Evolutionary conservation across 2,888 invertebrate species (phyloP).

Genomic region (Polymixis flavicincta): DNA sequence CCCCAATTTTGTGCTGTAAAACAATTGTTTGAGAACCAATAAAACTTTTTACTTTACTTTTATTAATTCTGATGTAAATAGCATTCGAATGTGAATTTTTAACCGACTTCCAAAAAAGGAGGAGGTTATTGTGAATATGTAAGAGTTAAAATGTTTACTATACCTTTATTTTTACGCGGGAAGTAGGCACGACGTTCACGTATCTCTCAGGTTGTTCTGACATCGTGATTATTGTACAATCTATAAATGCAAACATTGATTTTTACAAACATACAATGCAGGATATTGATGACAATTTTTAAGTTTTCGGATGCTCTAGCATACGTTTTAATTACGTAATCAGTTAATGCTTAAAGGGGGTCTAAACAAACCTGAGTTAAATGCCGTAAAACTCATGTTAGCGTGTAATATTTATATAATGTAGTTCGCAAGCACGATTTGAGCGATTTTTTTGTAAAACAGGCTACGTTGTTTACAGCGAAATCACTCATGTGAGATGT

Average conservation of each 20-base stretch:
- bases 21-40: too few relatives aligned
- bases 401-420: not conserved
- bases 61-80: not conserved
- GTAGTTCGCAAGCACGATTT: not conserved
- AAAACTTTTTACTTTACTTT: too few relatives aligned
- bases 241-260: conserved; percentile 29
- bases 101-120: too few relatives aligned
- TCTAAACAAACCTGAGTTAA: not conserved
- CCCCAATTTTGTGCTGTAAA: too few relatives aligned
- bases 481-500: not conserved
- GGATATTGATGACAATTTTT: not conserved
- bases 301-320: not conserved
- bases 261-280: not conserved
- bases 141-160: conserved; percentile 5
- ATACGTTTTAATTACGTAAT: conserved; percentile 29
- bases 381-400: not conserved
- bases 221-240: conserved; percentile 22
- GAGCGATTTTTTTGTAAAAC: not conserved
- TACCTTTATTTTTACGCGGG: conserved; percentile 74
- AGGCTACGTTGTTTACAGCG: conserved; percentile 35
- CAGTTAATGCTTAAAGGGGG: not conserved
- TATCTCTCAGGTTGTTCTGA: conserved; percentile 61
- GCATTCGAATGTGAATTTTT: too few relatives aligned
- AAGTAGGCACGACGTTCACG: conserved; percentile 74
- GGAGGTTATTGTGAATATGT: not conserved